phyloP scores from a whole-genome alignment of 2,888 invertebrate species.

The Acleris sparsana region DNA sequence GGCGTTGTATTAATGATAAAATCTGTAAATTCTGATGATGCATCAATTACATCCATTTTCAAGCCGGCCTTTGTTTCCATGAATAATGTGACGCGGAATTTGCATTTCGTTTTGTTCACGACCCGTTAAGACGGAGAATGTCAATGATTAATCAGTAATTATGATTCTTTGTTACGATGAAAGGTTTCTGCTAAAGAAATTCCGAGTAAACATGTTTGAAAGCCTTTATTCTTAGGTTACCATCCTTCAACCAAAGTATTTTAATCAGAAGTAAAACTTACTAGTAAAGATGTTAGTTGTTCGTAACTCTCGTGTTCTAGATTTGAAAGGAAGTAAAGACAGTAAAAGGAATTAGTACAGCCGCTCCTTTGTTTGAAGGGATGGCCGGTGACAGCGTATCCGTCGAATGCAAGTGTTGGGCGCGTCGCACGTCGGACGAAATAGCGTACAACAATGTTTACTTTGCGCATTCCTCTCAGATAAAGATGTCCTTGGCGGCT shows the following conservation, averaged over 20 bases:
- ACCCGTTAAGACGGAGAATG: constrained; percentile 27
- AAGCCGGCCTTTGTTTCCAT: constrained; percentile 31
- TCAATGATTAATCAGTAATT: constrained; percentile 30
- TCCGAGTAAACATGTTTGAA: too few species aligned
- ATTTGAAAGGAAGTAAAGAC: not conserved
- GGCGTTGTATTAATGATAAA: constrained; percentile 27
- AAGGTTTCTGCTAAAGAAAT: constrained; percentile 3
- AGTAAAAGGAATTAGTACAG: constrained; percentile 4
- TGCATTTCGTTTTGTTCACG: constrained; percentile 32
- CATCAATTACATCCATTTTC: constrained; percentile 29
- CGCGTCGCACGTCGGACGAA: constrained; percentile 62
- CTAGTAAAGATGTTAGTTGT: too few species aligned
- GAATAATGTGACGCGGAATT: constrained; percentile 31
- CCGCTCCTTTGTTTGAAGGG: constrained; percentile 31
- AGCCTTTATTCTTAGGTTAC: too few species aligned
- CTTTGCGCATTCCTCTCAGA: constrained; percentile 77
- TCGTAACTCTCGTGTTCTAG: not conserved
- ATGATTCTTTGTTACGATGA: constrained; percentile 29
- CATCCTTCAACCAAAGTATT: too few species aligned
- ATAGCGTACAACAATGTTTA: constrained; percentile 75
- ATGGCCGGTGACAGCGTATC: constrained; percentile 21
- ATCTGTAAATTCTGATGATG: constrained; percentile 31
- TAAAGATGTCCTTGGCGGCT: constrained; percentile 80
- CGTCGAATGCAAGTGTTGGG: constrained; percentile 51
- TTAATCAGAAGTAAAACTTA: too few species aligned